A percentile compares a stretch with the other conserved stretches of the same genome.
phyloP scores from a whole-genome alignment of 1,140 invertebrate genomes.

The Temnothorax curvispinosus region DNA sequence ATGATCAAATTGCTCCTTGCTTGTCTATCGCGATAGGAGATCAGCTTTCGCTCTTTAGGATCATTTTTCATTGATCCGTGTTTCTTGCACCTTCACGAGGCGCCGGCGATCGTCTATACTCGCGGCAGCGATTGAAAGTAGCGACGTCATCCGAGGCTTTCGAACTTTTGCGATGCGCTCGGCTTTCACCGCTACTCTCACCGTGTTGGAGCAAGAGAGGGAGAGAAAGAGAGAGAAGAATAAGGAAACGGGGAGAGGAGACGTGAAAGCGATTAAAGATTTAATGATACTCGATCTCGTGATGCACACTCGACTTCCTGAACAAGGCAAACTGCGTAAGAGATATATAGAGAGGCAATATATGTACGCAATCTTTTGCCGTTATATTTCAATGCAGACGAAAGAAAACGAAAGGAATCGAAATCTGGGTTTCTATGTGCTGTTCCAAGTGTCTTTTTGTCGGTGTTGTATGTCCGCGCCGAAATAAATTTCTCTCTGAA shows the following conservation, averaged over 20 bases:
- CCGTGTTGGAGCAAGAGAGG: constrained; percentile 45
- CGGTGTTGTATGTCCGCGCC: not conserved
- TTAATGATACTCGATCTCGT: constrained; percentile 50
- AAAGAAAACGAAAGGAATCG: constrained; percentile 36
- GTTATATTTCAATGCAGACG: not conserved
- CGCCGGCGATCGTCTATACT: constrained; percentile 34
- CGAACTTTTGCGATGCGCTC: constrained; percentile 64
- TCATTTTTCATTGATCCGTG: constrained; percentile 68
- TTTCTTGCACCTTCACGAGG: constrained; percentile 47
- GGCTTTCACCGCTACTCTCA: constrained; percentile 68
- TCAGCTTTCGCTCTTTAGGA: constrained; percentile 56
- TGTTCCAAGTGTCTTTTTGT: not conserved
- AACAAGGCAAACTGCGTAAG: constrained; percentile 1
- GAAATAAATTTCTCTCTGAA: not conserved
- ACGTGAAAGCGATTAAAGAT: constrained; percentile 71
- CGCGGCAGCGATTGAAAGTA: constrained; percentile 62
- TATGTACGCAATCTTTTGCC: not conserved
- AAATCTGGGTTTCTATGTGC: not conserved
- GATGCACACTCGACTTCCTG: constrained; percentile 30
- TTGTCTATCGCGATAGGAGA: constrained; percentile 31
- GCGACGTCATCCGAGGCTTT: constrained; percentile 66
- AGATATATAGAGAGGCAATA: not conserved
- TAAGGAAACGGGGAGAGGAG: constrained; percentile 18
- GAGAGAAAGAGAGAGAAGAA: not conserved
- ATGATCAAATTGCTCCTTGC: constrained; percentile 27